These are phyloP conservation scores for Nothocercus nigrocapillus DNA, from an alignment of 2,113 vertebrate genomes.

Conservation along the genomic window DNA sequence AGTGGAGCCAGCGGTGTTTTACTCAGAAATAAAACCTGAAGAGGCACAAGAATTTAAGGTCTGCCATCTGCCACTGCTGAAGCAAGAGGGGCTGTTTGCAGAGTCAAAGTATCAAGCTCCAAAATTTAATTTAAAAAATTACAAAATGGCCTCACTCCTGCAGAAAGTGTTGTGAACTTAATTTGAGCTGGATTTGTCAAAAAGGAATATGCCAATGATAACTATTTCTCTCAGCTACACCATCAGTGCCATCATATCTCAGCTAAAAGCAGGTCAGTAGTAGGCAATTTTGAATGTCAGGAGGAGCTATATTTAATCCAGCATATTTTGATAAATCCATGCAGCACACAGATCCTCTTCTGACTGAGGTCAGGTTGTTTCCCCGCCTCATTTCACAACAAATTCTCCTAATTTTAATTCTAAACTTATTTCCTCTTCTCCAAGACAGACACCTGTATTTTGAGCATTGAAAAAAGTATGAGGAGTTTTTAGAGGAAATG, in stretches of 20 bases:
- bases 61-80: neutral
- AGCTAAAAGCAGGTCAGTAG: neutral
- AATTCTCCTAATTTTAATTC: neutral
- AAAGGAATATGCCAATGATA: neutral
- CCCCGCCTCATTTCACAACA: neutral
- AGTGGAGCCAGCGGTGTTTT: neutral
- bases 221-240: neutral
- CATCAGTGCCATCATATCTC: neutral
- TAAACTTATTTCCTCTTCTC: neutral
- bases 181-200: neutral
- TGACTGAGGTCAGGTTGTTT: neutral
- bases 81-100: neutral
- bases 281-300: neutral
- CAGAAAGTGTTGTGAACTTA: neutral
- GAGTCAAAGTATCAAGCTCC: neutral
- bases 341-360: neutral
- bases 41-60: neutral
- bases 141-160: neutral
- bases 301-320: neutral
- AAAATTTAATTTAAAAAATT: neutral
- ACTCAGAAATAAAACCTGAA: neutral
- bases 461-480: neutral
- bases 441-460: neutral
- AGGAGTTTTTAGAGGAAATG: conserved; percentile 6
- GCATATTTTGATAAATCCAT: neutral